Percentiles rank a stretch among this genome's conserved stretches.
Conservation (phyloP, 2,113 vertebrate species). For the Ranitomeya variabilis region DNA sequence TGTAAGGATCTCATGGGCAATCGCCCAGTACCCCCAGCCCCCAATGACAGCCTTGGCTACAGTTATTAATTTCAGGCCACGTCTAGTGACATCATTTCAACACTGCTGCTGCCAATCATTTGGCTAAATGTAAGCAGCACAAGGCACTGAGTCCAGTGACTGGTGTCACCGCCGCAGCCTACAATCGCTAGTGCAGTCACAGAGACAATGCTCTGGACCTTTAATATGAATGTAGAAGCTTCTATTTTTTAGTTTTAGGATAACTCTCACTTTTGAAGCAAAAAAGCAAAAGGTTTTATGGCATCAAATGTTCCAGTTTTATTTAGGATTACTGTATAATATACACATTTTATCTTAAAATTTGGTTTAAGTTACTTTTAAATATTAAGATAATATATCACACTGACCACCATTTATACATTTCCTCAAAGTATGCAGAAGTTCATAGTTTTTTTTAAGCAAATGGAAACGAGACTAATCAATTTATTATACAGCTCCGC, state of each 20-base stretch:
- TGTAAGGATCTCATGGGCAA: too few species aligned
- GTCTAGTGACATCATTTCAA: too few species aligned
- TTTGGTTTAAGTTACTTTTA: neutral
- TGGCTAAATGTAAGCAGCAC: too few species aligned
- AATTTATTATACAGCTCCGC: neutral
- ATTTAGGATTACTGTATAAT: neutral
- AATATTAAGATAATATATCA: neutral
- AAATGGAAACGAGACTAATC: slow-evolving; percentile 14
- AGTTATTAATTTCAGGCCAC: too few species aligned
- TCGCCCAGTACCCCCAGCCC: too few species aligned
- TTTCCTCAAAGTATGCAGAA: slow-evolving; percentile 1
- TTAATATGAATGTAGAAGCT: too few species aligned
- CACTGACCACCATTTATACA: neutral
- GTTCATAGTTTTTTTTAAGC: neutral
- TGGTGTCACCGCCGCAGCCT: too few species aligned
- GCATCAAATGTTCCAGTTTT: neutral
- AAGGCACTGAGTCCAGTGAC: too few species aligned
- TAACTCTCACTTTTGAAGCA: neutral
- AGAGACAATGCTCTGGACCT: too few species aligned
- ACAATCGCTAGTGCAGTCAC: too few species aligned
- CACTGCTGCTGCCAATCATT: too few species aligned
- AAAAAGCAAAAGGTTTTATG: neutral
- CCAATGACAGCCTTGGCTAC: too few species aligned
- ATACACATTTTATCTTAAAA: neutral
- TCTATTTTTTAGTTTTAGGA: neutral